Percentiles rank a stretch among this genome's conserved stretches.
Evolutionary conservation across 1,140 invertebrate species (phyloP).

Genomic region (Xylocopa sonorina): DNA sequence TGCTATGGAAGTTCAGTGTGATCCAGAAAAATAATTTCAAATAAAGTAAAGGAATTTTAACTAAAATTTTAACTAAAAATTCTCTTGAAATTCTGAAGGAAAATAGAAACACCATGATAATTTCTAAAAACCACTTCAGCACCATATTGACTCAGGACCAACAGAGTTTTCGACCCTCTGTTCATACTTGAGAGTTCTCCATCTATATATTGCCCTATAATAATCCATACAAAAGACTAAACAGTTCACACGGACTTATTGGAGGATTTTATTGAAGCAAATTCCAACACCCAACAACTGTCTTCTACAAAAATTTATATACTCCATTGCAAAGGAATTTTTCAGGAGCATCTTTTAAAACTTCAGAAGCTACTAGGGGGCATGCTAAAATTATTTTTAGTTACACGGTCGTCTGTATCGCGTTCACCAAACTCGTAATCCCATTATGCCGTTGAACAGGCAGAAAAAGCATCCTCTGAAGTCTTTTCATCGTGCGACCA

Average conservation of each 20-base stretch:
- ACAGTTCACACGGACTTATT: too few species aligned
- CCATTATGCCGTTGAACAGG: background rate
- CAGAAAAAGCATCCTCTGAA: background rate
- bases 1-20: too few species aligned
- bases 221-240: too few species aligned
- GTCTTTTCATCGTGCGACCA: slow-evolving; percentile 23
- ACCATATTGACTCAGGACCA: background rate
- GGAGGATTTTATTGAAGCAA: too few species aligned
- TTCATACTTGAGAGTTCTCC: too few species aligned
- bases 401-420: background rate
- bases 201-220: too few species aligned
- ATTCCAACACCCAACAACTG: background rate
- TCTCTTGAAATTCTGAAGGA: too few species aligned
- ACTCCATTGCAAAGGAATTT: background rate
- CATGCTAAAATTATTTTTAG: slow-evolving; percentile 25
- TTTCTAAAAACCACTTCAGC: too few species aligned
- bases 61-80: too few species aligned
- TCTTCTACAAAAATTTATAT: background rate
- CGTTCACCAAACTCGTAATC: slow-evolving; percentile 37
- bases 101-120: too few species aligned
- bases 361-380: background rate
- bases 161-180: background rate
- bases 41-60: too few species aligned
- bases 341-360: background rate
- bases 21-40: too few species aligned